Evolutionary conservation across 2,888 invertebrate species (phyloP).

Genomic region (Xestia sexstrigata): DNA sequence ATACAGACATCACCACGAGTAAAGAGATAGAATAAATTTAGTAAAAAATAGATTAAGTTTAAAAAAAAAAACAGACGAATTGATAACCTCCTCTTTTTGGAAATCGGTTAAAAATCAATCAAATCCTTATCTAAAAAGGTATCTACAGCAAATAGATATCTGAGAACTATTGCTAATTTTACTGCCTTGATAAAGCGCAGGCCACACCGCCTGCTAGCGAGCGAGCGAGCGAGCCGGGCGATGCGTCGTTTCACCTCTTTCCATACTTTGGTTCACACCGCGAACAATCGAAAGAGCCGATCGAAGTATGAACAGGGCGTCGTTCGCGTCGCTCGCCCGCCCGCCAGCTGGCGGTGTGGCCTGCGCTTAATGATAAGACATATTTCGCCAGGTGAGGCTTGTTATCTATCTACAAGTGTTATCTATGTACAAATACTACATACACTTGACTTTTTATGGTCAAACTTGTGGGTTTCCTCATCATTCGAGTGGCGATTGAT

Average conservation of each 20-base stretch:
- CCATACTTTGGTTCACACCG: too few relatives aligned
- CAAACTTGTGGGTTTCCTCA: constrained; percentile 12
- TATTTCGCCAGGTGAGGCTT: not conserved
- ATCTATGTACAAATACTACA: constrained; percentile 12
- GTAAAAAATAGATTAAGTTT: not conserved
- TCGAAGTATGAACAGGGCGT: too few relatives aligned
- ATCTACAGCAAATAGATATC: constrained; percentile 9
- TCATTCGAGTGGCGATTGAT: constrained; percentile 1
- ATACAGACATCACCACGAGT: too few relatives aligned
- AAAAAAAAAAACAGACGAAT: too few relatives aligned
- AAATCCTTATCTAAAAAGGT: not conserved
- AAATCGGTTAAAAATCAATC: not conserved
- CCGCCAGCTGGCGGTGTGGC: too few relatives aligned
- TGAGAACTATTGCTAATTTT: constrained; percentile 8
- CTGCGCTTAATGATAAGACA: not conserved
- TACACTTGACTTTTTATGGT: constrained; percentile 17
- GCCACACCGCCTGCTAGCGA: too few relatives aligned
- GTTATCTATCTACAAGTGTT: constrained; percentile 39
- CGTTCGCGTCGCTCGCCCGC: too few relatives aligned
- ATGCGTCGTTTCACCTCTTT: too few relatives aligned
- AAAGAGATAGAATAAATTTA: not conserved
- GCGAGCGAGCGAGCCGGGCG: too few relatives aligned
- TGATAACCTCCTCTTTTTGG: too few relatives aligned
- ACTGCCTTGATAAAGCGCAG: not conserved
- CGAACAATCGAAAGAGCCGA: too few relatives aligned